These are phyloP conservation scores for Nymphalis c-album DNA, from an alignment of 2,888 invertebrate species.

Conservation along the genomic window DNA sequence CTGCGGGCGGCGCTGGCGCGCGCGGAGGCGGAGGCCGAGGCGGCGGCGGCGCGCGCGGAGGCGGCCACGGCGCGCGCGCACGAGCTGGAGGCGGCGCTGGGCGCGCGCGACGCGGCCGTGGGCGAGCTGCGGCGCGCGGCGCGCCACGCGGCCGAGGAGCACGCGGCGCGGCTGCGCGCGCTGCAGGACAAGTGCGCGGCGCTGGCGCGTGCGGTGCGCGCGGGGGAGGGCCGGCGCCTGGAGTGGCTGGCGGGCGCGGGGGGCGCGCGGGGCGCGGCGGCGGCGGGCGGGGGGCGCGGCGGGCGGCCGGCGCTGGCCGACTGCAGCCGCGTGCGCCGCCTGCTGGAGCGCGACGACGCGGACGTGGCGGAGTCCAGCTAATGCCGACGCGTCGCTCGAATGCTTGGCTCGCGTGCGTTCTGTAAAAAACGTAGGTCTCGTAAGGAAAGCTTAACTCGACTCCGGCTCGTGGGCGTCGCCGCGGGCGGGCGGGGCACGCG, in stretches of 20 bases:
- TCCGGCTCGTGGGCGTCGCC: not conserved
- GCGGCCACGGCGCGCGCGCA: conserved; percentile 49
- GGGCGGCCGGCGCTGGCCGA: conserved; percentile 72
- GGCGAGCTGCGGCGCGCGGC: conserved; percentile 73
- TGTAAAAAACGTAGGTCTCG: no score
- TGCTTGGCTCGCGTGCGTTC: no score
- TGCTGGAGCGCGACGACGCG: conserved; percentile 67
- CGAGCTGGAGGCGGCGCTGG: conserved; percentile 68
- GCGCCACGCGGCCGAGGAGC: conserved; percentile 81
- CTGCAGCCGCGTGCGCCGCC: conserved; percentile 56
- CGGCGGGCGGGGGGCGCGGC: conserved; percentile 76
- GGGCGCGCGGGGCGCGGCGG: conserved; percentile 53
- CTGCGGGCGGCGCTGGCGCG: conserved; percentile 59
- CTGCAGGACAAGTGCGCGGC: conserved; percentile 82
- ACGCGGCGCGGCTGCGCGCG: conserved; percentile 80
- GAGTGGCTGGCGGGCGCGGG: conserved; percentile 67
- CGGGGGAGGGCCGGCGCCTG: conserved; percentile 78
- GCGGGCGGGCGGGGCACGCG: not conserved
- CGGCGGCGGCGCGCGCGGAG: conserved; percentile 61
- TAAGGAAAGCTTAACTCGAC: no score
- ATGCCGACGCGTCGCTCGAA: conserved; percentile 4
- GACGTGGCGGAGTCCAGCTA: conserved; percentile 30
- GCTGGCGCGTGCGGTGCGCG: conserved; percentile 80
- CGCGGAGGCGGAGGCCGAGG: conserved; percentile 41
- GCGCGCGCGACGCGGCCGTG: conserved; percentile 66